Conservation (phyloP, 2,888 invertebrate genomes). For the Drosophila setosimentum region DNA sequence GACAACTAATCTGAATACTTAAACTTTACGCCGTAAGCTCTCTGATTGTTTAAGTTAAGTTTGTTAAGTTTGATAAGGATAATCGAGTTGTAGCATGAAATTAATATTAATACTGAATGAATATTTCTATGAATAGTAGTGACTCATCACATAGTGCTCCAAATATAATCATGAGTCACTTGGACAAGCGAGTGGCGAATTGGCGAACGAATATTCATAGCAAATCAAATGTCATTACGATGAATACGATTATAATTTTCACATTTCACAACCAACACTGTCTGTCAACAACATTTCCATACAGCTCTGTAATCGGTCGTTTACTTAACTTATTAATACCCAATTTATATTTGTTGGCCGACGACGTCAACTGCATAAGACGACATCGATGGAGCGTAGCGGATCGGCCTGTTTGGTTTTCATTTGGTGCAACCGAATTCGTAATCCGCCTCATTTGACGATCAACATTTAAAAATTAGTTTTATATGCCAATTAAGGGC, state of each 20-base stretch:
- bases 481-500: conserved; percentile 25
- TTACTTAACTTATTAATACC: conserved; percentile 74
- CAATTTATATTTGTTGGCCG: conserved; percentile 59
- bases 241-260: not conserved
- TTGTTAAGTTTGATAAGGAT: conserved; percentile 24
- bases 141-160: not conserved
- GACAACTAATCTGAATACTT: conserved; percentile 37
- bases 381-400: not conserved
- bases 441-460: not conserved
- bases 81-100: conserved; percentile 41
- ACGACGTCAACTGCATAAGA: conserved; percentile 39
- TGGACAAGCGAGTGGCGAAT: not conserved
- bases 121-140: not conserved
- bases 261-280: not conserved
- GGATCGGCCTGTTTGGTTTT: conserved; percentile 9
- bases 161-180: conserved; percentile 23
- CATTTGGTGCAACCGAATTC: conserved; percentile 6
- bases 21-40: conserved; percentile 20
- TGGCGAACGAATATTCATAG: not conserved
- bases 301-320: conserved; percentile 11
- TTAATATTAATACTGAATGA: conserved; percentile 35
- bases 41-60: conserved; percentile 17
- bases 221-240: not conserved
- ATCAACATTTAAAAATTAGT: conserved; percentile 35
- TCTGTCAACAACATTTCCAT: not conserved